Evolutionary conservation across 37 sponge, comb jelly and placozoan species (phyloP).

Genomic region (Halisarca cf. caerulea): DNA sequence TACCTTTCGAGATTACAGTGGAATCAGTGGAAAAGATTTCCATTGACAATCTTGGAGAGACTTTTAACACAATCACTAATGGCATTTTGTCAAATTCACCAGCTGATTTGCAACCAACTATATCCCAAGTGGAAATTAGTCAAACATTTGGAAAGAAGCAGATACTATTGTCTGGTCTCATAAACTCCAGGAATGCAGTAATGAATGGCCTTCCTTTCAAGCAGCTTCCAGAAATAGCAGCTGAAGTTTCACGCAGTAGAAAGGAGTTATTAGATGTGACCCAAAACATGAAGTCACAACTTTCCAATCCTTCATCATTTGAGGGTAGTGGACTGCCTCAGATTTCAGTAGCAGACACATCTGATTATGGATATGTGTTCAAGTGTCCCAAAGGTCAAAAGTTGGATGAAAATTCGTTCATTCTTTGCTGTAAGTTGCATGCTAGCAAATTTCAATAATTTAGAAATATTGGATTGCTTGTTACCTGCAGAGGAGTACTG

Average conservation of each 20-base stretch:
- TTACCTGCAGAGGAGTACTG: too few species aligned
- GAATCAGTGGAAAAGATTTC: not conserved
- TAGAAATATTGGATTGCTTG: too few species aligned
- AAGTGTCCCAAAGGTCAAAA: not conserved
- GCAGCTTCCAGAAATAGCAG: not conserved
- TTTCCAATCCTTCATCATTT: not conserved
- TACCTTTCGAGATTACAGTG: not conserved
- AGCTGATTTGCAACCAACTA: not conserved
- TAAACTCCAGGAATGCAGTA: not conserved
- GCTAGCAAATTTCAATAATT: too few species aligned
- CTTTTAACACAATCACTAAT: not conserved
- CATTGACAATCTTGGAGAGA: too few species aligned
- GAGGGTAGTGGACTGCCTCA: not conserved
- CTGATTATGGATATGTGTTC: not conserved
- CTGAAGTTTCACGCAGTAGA: not conserved
- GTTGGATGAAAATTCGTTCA: not conserved
- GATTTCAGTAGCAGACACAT: not conserved
- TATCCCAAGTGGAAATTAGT: not conserved
- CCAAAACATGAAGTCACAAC: not conserved
- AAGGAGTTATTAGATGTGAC: not conserved
- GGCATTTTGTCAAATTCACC: not conserved
- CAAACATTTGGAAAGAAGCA: not conserved
- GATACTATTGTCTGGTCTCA: not conserved
- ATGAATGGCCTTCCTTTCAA: not conserved
- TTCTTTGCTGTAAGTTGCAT: slow-evolving; percentile 15